Evolutionary conservation across 2,888 invertebrate species (phyloP).

Genomic region (Eupeodes latifasciatus): DNA sequence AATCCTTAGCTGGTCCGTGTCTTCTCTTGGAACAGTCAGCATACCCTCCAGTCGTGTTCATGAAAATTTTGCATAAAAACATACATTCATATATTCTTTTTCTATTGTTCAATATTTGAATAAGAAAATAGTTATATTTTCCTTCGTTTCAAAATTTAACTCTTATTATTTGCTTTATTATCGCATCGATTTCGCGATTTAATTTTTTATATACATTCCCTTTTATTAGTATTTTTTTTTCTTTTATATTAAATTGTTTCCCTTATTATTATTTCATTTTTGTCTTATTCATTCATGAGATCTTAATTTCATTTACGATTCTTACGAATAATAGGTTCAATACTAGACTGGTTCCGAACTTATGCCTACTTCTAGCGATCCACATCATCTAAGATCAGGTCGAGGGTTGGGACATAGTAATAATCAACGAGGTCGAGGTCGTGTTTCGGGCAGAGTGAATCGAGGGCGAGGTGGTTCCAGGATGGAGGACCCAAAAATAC

Average conservation of each 20-base stretch:
- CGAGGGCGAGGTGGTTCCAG: conserved; percentile 3
- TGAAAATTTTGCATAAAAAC: background rate
- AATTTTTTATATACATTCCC: background rate
- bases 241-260: background rate
- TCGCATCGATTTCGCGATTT: background rate
- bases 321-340: background rate
- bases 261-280: background rate
- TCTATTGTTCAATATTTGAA: background rate
- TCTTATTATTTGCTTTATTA: too few relatives aligned
- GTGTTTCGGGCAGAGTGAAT: background rate
- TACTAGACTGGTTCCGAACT: background rate
- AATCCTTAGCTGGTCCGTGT: background rate
- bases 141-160: too few relatives aligned
- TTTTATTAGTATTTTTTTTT: background rate
- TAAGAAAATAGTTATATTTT: too few relatives aligned
- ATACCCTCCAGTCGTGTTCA: conserved; percentile 3
- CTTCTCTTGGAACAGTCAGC: background rate
- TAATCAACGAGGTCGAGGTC: conserved; percentile 6
- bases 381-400: background rate
- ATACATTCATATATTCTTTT: background rate
- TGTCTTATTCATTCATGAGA: background rate
- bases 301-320: too few relatives aligned
- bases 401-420: background rate
- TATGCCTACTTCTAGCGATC: conserved; percentile 4
- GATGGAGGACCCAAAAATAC: background rate